Base-by-base conservation (phyloP, 2,113 vertebrate genomes). In the Tympanuchus pallidicinctus region DNA sequence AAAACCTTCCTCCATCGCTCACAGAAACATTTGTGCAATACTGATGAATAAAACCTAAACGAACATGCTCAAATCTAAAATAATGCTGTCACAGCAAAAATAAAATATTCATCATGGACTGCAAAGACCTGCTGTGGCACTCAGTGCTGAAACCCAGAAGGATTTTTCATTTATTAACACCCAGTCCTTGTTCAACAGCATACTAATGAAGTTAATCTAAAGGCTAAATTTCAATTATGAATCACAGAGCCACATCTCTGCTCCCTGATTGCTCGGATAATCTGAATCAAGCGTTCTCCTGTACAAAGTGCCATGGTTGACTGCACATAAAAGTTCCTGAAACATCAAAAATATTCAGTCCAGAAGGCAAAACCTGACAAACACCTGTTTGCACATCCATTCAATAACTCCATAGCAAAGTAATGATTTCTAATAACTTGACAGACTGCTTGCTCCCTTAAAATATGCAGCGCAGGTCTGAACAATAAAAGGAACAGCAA, bases 211-310 rank as follows among this genome's bases (percentile, higher is more conserved):
- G 79, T 96, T 97, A 97, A 97, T 97, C 86, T 95, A 94, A 97
- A 97, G 91, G 86, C 94, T 97, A 97, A 95, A 96, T 97, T 97
- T 97, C 95, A 97, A 91, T 97, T 97, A 97, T 94, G 93, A 98
- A 94, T 97, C 95, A 96, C 80, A 97, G 95, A 95, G 78, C 64
- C 38, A 27, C 93, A 91, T 95, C 77, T 96, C 79, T 95, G 67
- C 92, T 97, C 92, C 92, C 84, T 89, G 84, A 96, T 90, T 93
- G 88, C 92, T 91, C 82, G 48, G 90, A 94, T 91, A 96, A 95
- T 73, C 85, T 91, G 74, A 84, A 81, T 80, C 73, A 66, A 54
- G 76, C 87, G 86, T 81, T 63, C 77, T 92, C 63, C 75, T 86
- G 73, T 32, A 80, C 28, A 77, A 63, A 89, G 86, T 30, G 95